Base-by-base conservation (phyloP, 1,140 invertebrate species). In the Tetramorium parvispinum region DNA sequence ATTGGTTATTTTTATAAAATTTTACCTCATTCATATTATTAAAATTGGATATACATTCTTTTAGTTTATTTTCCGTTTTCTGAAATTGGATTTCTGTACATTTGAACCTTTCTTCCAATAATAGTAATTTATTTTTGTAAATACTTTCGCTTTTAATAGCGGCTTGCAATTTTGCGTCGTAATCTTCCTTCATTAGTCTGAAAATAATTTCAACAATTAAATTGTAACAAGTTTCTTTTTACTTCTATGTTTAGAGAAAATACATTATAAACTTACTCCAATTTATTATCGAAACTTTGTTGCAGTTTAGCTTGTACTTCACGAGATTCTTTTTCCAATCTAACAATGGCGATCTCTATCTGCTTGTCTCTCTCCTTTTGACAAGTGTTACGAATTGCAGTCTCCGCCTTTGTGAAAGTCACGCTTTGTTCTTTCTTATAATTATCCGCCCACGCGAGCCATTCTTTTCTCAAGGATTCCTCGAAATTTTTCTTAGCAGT, bases 141-240 rank as follows among this genome's bases (percentile, higher is more conserved):
- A 91, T n/a, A 27, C 75, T 93, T 78, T 97, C 96, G 59, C 95
- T 96, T 87, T 97, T 96, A 49, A 95, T 93, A 4, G 94, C 93
- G 1, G 97, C 96, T 77, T 96, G 95, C 46, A 98, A 90, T 90
- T 98, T 97, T 27, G 95, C 95, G 82, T 97, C 97, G 86, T 97
- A 97, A 92, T 97, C 97, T 59, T 98, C 97, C 92, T 96, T 97
- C 5, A 97, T 94, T 83, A 97, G 96, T 90, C 97, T 98, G 86
- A 27, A 89, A 86, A 70, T 43, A 79, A 77, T 51, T 68, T 46
- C 13, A 6, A n/a, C 11, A 66, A 40, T 65, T 65, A 24, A 87
- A 65, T 59, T n/a, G 51, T 89, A 85, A 63, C 18, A 53, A 73
- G 76, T 51, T 63, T 68, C n/a, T 63, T 24, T 24, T 21, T 65